Evolutionary conservation across 2,797 vertebrate genomes (phyloP).

Genomic region (Myripristis murdjan): DNA sequence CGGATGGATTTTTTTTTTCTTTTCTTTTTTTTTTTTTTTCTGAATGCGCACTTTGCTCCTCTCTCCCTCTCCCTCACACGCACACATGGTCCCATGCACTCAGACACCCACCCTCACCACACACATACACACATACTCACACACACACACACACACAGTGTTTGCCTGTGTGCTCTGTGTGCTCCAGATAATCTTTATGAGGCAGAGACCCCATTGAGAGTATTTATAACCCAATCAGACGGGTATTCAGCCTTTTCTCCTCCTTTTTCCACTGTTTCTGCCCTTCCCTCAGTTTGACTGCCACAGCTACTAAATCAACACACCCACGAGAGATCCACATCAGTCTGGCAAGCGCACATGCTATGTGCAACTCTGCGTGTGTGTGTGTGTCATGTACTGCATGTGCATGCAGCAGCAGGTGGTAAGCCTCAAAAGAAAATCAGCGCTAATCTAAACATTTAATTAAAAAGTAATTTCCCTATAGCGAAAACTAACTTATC

Average conservation of each 20-base stretch:
- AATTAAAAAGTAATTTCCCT: conserved; percentile 35
- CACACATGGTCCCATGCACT: not conserved
- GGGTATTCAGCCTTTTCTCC: conserved; percentile 70
- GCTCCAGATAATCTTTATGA: conserved; percentile 70
- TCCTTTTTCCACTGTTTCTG: conserved; percentile 56
- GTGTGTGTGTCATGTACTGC: not conserved
- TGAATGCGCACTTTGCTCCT: conserved; percentile 66
- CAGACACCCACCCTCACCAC: conserved; percentile 23
- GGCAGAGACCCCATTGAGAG: conserved; percentile 74
- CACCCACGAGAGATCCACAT: conserved; percentile 33
- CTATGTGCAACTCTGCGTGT: no score
- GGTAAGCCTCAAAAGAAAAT: conserved; percentile 42
- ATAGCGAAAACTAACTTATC: conserved; percentile 1
- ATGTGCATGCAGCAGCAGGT: conserved; percentile 50
- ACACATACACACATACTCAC: not conserved
- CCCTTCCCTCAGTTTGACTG: conserved; percentile 35
- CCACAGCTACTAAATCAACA: conserved; percentile 54
- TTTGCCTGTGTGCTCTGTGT: conserved; percentile 63
- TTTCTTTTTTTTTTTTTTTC: no score
- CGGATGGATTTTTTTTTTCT: no score
- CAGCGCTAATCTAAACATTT: conserved; percentile 13
- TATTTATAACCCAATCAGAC: conserved; percentile 82
- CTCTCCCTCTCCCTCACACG: conserved; percentile 25
- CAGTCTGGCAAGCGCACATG: not conserved
- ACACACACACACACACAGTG: conserved; percentile 44